Percentiles rank a stretch among this genome's conserved stretches.
phyloP scores from a whole-genome alignment of 2,113 vertebrate species.

The Todiramphus saurophagus region DNA sequence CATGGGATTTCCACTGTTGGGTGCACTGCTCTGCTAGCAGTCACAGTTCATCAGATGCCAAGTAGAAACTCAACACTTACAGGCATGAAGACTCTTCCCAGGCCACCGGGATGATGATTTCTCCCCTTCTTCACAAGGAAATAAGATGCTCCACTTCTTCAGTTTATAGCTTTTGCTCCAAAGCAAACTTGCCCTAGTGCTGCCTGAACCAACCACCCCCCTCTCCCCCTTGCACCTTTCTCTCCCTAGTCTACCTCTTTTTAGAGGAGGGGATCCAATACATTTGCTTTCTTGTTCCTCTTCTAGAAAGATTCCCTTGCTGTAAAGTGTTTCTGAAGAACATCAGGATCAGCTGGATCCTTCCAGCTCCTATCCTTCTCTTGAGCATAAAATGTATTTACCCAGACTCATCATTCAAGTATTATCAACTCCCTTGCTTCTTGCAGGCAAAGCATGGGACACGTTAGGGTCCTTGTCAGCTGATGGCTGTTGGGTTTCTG shows the following conservation, averaged over 20 bases:
- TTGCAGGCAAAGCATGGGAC: neutral
- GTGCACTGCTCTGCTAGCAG: fast-evolving
- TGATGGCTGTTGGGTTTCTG: neutral
- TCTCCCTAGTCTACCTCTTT: neutral
- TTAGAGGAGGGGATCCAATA: neutral
- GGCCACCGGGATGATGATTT: neutral
- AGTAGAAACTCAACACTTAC: neutral
- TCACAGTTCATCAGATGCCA: neutral
- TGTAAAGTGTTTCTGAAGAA: neutral
- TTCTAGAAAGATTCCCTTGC: neutral
- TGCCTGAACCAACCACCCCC: neutral
- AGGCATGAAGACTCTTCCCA: neutral
- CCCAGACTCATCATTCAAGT: neutral
- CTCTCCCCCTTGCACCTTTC: neutral
- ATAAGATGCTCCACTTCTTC: neutral
- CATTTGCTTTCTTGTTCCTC: neutral
- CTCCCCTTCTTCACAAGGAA: neutral
- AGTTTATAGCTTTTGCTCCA: neutral
- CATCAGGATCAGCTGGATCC: neutral
- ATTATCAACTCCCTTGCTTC: neutral
- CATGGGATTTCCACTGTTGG: fast-evolving
- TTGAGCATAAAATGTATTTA: neutral
- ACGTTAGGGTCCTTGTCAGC: neutral
- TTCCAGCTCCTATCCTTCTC: neutral
- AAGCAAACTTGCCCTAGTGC: neutral